These are phyloP conservation scores for Melanaphis sacchari DNA, from an alignment of 1,140 invertebrate species.

Conservation along the genomic window DNA sequence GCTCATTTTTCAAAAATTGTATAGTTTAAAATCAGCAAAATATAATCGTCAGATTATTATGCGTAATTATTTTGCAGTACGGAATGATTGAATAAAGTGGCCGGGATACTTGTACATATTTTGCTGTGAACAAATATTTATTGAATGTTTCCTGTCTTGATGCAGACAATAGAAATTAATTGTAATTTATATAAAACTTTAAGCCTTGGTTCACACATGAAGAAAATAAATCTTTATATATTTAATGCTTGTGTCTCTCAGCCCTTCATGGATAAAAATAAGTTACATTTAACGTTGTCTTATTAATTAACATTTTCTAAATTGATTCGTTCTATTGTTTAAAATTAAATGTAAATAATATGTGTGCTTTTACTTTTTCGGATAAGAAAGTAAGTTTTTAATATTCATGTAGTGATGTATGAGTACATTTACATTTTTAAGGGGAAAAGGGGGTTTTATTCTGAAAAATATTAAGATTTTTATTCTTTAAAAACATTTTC, in stretches of 20 bases:
- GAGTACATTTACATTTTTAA: no score
- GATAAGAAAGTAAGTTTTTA: background rate
- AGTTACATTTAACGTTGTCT: background rate
- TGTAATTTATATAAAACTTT: slow-evolving; percentile 26
- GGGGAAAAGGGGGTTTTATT: no score
- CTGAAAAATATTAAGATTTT: no score
- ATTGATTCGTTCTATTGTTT: background rate
- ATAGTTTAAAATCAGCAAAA: slow-evolving; percentile 6
- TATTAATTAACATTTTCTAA: background rate
- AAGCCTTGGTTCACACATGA: background rate
- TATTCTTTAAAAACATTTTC: no score
- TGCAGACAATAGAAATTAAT: slow-evolving; percentile 53
- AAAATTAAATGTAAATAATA: background rate
- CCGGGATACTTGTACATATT: slow-evolving; percentile 1
- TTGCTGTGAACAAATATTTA: slow-evolving; percentile 36
- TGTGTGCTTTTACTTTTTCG: background rate
- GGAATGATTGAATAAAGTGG: slow-evolving; percentile 50
- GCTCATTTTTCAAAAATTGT: background rate
- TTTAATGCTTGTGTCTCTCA: background rate
- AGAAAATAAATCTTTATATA: background rate
- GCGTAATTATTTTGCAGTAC: slow-evolving; percentile 44
- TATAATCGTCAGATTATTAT: background rate
- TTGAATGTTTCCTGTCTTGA: slow-evolving; percentile 48
- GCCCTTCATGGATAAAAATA: background rate
- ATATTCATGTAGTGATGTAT: no score